Percentiles rank a stretch among this genome's conserved stretches.
Evolutionary conservation across 2,113 vertebrate species (phyloP).

Genomic region (Tympanuchus pallidicinctus): DNA sequence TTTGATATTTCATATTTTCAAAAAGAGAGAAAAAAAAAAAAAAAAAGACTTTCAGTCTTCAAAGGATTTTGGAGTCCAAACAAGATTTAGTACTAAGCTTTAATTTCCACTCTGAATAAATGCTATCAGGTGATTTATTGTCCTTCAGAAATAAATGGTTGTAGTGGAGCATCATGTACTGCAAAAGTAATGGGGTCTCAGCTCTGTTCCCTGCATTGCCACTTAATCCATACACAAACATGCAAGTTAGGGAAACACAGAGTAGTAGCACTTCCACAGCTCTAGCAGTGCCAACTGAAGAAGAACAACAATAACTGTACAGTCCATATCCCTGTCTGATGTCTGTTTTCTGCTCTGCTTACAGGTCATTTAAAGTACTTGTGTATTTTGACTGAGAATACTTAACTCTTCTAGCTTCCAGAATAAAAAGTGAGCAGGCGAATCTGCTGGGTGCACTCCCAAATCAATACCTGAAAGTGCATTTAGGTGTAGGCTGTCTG

Average conservation of each 20-base stretch:
- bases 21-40: neutral
- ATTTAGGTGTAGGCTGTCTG: neutral
- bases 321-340: neutral
- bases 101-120: neutral
- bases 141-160: neutral
- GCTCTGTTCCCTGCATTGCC: neutral
- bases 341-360: neutral
- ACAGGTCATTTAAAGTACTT: accelerated
- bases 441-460: neutral
- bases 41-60: neutral
- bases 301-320: accelerated
- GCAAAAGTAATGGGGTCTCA: accelerated
- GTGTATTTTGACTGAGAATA: neutral
- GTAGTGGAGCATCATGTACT: neutral
- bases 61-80: neutral
- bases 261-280: neutral
- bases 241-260: accelerated
- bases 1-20: neutral
- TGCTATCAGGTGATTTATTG: neutral
- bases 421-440: neutral
- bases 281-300: accelerated
- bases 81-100: neutral
- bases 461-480: neutral
- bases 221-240: neutral
- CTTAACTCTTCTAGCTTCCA: neutral